phyloP scores from a whole-genome alignment of 2,113 vertebrate genomes.

The Myotis brandtii region DNA sequence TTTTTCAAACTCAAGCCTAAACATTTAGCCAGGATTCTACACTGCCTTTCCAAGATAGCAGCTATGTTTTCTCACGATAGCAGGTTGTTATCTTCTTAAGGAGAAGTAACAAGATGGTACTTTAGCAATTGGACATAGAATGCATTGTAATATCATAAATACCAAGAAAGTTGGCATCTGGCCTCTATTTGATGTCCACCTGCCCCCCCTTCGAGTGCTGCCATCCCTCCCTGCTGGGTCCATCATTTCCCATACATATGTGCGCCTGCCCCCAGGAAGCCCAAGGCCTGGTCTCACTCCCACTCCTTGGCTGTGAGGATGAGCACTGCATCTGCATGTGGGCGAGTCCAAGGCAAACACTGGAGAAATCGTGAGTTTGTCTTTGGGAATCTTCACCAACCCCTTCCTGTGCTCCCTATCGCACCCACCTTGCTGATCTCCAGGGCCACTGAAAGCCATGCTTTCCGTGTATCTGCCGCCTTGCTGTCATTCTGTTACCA shows the following conservation, averaged over 20 bases:
- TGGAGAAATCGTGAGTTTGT: constrained; percentile 3
- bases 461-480: neutral
- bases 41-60: neutral
- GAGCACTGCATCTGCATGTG: constrained; percentile 65
- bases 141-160: neutral
- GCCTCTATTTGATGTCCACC: neutral
- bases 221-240: neutral
- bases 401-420: neutral
- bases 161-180: neutral
- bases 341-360: constrained; percentile 43
- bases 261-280: neutral
- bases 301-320: constrained; percentile 63
- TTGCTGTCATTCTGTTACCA: neutral
- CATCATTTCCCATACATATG: constrained; percentile 3
- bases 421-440: neutral
- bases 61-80: neutral
- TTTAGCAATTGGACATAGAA: neutral
- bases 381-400: constrained; percentile 26
- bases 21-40: neutral
- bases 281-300: constrained; percentile 51
- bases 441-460: rapidly evolving
- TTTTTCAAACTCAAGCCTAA: constrained; percentile 30
- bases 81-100: neutral
- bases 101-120: neutral
- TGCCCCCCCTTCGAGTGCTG: neutral